Evolutionary conservation across 2,797 vertebrate species (phyloP), one percentile per base, ranked within the genome.

Genomic region (Esox lucius): DNA sequence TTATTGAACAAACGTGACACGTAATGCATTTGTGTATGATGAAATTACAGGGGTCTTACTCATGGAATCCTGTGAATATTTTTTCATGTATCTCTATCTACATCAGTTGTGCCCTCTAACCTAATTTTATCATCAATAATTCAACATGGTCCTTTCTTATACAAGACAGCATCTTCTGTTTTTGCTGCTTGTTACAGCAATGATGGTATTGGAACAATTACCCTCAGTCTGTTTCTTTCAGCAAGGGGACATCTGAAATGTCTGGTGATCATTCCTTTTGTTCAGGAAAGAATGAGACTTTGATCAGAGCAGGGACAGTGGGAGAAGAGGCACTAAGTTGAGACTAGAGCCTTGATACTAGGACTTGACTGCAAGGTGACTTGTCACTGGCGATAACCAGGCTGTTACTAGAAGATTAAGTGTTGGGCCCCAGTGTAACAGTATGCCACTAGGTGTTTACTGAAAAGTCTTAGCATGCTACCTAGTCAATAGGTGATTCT

Each of bases 61-160:
- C 35, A 39, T 62, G 61, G 26, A 16, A 28, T 28, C 24, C 53
- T 46, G 69, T 81, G 73, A 68, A 64, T 15, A 53, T 1, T 13
- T 59, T 1, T 12, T 22, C 56, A 11, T 13, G 59, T 1, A 7
- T 22, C 61, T 16, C 22, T 22, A 22, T 16, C 24, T 76, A 12
- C 35, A 39, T 51, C 64, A 33, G 49, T 65, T 16, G 11, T 82
- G 77, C 56, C 80, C 85, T 90, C 85, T 91, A 24, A 79, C 86
- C 86, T 74, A n/a, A 78, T 89, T 91, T 83, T 78, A 78, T 84
- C 80, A 80, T 68, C 85, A 90, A 71, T 73, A 28, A 33, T 80
- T 79, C 42, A 4, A 42, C 42, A 42, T 11, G 5, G 42, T 42
- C 8, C 9, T 42, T 42, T 42, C 42, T 42, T 42, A 42, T 42